Conservation (phyloP, 2,113 vertebrate genomes). For the Macquaria ambigua region DNA sequence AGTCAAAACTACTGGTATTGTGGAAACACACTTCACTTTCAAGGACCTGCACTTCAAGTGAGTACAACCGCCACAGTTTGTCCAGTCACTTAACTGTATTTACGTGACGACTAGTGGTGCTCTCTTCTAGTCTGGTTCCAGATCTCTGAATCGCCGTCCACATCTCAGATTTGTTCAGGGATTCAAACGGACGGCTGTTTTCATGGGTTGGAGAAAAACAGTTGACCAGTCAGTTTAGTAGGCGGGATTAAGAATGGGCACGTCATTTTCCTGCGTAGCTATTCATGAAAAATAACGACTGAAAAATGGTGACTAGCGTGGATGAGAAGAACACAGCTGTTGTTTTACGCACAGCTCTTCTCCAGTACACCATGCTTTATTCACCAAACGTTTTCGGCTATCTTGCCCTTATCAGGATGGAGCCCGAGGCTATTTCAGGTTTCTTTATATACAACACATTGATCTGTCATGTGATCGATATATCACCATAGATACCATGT, state of each 20-base stretch:
- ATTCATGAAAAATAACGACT: neutral
- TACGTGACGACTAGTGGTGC: too few species aligned
- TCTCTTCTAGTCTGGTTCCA: neutral
- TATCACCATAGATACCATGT: too few species aligned
- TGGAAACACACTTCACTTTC: slow-evolving; percentile 99
- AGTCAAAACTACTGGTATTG: slow-evolving; percentile 99
- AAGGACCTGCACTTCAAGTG: slow-evolving; percentile 99
- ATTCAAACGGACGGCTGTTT: neutral
- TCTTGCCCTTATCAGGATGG: too few species aligned
- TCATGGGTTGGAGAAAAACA: neutral
- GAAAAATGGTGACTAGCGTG: neutral
- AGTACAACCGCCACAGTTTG: slow-evolving; percentile 70
- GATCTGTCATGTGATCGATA: too few species aligned
- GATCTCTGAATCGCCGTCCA: neutral
- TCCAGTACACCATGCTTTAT: too few species aligned
- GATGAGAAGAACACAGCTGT: neutral
- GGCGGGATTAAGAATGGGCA: neutral
- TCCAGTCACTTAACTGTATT: neutral
- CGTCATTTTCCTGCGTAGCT: neutral
- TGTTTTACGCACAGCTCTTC: neutral
- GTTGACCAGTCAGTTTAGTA: neutral
- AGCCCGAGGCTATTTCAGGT: too few species aligned
- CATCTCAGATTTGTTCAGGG: neutral
- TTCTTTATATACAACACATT: too few species aligned
- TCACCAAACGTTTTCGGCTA: too few species aligned